Evolutionary conservation across 2,797 vertebrate genomes (phyloP).

Genomic region (Australoheros facetus): DNA sequence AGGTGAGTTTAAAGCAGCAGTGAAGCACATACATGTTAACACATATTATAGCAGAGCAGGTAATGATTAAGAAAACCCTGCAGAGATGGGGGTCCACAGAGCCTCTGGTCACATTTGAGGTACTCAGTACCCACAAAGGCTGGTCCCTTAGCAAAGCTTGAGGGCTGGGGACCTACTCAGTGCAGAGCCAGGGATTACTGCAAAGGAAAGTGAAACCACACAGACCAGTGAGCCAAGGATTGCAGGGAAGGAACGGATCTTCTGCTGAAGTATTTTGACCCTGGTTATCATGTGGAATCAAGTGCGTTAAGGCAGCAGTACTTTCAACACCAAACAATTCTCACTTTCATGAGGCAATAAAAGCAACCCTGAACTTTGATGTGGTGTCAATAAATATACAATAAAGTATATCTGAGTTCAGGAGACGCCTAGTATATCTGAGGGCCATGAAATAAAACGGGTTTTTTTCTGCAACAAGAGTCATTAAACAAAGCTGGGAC

Average conservation of each 20-base stretch:
- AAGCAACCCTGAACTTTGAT: background rate
- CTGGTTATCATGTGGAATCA: conserved; percentile 11
- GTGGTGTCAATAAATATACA: background rate
- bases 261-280: conserved; percentile 22
- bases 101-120: conserved; percentile 74
- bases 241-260: conserved; percentile 42
- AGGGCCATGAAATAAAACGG: background rate
- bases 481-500: background rate
- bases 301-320: background rate
- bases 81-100: conserved; percentile 70
- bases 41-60: conserved; percentile 58
- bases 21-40: conserved; percentile 57
- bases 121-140: conserved; percentile 79
- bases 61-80: conserved; percentile 68
- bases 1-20: conserved; percentile 58
- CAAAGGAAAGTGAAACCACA: conserved; percentile 92
- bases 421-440: background rate
- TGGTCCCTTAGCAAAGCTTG: conserved; percentile 87
- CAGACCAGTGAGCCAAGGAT: conserved; percentile 77
- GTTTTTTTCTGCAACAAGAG: background rate
- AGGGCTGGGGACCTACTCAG: conserved; percentile 90
- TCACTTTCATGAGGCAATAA: background rate
- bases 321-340: background rate
- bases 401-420: background rate
- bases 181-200: conserved; percentile 99